These are phyloP conservation scores for Myripristis jacobus DNA, from an alignment of 2,797 vertebrate species.

Conservation along the genomic window DNA sequence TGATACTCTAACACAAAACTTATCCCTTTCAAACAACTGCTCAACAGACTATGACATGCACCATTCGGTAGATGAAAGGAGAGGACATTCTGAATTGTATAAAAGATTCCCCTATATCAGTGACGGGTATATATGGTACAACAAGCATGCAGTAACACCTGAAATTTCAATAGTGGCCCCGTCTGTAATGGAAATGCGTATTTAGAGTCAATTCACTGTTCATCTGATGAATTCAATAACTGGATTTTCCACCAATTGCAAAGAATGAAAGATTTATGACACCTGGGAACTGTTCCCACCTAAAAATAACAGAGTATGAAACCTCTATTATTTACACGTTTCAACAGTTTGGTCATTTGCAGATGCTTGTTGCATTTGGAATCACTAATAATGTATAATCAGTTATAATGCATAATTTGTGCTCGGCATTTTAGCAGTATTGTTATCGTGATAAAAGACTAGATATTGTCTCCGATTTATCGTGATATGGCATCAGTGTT, in stretches of 20 bases:
- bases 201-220: conserved; percentile 5
- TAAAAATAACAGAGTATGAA: conserved; percentile 5
- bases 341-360: neutral
- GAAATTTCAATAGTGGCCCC: neutral
- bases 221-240: neutral
- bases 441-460: too few species aligned
- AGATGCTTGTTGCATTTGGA: conserved; percentile 14
- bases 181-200: conserved; percentile 39
- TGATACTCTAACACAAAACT: neutral
- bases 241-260: conserved; percentile 6
- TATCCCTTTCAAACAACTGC: conserved; percentile 7
- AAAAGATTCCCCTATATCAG: conserved; percentile 14
- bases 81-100: conserved; percentile 9
- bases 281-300: neutral
- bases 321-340: conserved; percentile 8
- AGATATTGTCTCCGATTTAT: too few species aligned
- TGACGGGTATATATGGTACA: conserved; percentile 14
- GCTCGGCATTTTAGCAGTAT: too few species aligned
- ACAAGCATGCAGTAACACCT: conserved; percentile 1
- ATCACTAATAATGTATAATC: neutral
- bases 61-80: conserved; percentile 10
- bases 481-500: too few species aligned
- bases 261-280: too few species aligned
- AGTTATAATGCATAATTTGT: too few species aligned
- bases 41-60: conserved; percentile 34